Evolutionary conservation across 2,888 invertebrate genomes (phyloP).

Genomic region (Apamea monoglypha): DNA sequence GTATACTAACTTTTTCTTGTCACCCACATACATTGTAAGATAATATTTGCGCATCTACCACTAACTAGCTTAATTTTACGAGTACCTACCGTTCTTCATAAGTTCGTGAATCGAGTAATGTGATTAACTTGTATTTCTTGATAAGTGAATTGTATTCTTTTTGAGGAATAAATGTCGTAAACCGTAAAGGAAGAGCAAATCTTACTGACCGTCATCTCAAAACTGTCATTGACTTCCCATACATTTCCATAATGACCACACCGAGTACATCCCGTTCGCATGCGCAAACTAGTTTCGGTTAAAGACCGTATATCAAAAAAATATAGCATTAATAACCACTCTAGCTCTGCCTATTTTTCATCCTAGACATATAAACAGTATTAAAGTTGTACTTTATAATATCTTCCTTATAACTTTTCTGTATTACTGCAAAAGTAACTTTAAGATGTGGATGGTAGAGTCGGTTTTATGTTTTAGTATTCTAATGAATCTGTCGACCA

Average conservation of each 20-base stretch:
- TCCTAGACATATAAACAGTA: conserved; percentile 59
- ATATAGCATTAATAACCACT: conserved; percentile 55
- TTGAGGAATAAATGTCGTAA: background rate
- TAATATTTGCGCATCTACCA: too few relatives aligned
- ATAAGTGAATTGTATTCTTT: too few relatives aligned
- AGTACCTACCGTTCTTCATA: too few relatives aligned
- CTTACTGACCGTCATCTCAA: background rate
- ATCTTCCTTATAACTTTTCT: conserved; percentile 62
- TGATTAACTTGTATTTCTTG: too few relatives aligned
- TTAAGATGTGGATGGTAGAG: rapidly evolving
- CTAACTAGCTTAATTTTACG: too few relatives aligned
- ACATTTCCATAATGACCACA: background rate
- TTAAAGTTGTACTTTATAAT: conserved; percentile 52
- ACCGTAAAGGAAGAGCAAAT: background rate
- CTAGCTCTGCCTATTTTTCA: conserved; percentile 55
- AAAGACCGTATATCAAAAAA: conserved; percentile 37
- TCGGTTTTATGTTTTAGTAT: conserved; percentile 33
- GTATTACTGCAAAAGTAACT: conserved; percentile 8
- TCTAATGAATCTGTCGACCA: conserved; percentile 76
- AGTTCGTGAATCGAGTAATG: too few relatives aligned
- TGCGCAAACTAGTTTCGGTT: conserved; percentile 25
- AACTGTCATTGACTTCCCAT: background rate
- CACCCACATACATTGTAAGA: too few relatives aligned
- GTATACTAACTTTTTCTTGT: too few relatives aligned
- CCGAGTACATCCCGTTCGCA: background rate